Conservation (phyloP, 2,113 vertebrate genomes). For the Picathartes gymnocephalus region DNA sequence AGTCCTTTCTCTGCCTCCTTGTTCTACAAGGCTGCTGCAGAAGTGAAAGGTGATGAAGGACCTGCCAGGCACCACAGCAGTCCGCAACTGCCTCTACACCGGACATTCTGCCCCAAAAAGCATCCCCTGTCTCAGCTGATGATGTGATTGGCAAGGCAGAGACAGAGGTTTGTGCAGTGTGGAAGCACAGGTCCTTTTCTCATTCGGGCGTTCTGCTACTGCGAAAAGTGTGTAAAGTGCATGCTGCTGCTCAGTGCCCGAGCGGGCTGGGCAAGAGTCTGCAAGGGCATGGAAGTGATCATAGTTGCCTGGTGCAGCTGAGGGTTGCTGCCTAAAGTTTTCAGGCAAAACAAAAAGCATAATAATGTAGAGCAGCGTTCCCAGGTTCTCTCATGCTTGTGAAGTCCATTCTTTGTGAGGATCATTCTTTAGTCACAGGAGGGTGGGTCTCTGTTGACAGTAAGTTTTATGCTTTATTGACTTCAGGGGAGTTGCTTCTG, state of each 20-base stretch:
- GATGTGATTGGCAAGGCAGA: neutral
- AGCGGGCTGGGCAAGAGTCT: neutral
- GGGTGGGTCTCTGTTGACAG: neutral
- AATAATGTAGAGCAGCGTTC: rapidly evolving
- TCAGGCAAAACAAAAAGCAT: neutral
- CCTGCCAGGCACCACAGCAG: neutral
- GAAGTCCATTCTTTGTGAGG: neutral
- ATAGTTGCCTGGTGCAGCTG: neutral
- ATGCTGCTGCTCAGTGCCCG: rapidly evolving
- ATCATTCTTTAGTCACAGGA: neutral
- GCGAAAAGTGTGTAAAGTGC: neutral
- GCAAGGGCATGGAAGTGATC: neutral
- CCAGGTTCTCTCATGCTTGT: neutral
- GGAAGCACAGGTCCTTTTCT: neutral
- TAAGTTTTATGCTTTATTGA: neutral
- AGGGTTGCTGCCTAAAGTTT: neutral
- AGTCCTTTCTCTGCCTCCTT: neutral
- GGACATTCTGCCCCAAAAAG: neutral
- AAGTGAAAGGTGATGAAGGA: neutral
- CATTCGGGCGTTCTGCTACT: rapidly evolving
- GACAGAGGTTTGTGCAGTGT: neutral
- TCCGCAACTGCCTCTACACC: rapidly evolving
- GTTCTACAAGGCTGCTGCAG: rapidly evolving
- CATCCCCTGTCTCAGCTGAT: neutral
- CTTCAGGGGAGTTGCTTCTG: neutral